Conservation (phyloP, 2,113 vertebrate genomes). For the Prolemur simus region DNA sequence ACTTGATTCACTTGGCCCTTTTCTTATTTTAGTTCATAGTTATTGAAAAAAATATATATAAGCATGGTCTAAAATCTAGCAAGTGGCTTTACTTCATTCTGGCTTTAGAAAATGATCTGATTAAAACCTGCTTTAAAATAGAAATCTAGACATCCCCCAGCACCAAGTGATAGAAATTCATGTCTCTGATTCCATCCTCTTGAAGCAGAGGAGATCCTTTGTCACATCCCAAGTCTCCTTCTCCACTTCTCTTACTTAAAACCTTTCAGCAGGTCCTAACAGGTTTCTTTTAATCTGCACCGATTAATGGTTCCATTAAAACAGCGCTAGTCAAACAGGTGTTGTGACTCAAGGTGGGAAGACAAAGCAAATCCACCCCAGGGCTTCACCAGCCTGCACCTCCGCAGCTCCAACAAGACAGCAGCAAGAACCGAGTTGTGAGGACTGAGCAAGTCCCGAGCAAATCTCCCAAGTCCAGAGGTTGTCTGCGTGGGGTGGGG, state of each 20-base stretch:
- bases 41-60: neutral
- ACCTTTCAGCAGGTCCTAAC: no score
- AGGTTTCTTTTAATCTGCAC: neutral
- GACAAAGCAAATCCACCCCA: neutral
- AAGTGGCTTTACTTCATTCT: neutral
- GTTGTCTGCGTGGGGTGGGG: neutral
- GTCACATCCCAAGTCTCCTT: neutral
- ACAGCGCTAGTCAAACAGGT: neutral
- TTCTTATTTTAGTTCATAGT: neutral
- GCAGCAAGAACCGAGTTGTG: neutral
- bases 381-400: neutral
- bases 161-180: neutral
- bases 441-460: neutral
- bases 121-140: neutral
- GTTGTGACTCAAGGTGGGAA: neutral
- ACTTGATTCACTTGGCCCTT: neutral
- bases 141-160: neutral
- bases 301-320: accelerated
- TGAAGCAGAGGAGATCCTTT: no score
- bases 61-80: neutral
- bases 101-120: neutral
- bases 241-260: no score
- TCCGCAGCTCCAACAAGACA: neutral
- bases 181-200: neutral
- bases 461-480: neutral